phyloP scores from a whole-genome alignment of 2,113 vertebrate species.

The Tenebrosternarchus preto region DNA sequence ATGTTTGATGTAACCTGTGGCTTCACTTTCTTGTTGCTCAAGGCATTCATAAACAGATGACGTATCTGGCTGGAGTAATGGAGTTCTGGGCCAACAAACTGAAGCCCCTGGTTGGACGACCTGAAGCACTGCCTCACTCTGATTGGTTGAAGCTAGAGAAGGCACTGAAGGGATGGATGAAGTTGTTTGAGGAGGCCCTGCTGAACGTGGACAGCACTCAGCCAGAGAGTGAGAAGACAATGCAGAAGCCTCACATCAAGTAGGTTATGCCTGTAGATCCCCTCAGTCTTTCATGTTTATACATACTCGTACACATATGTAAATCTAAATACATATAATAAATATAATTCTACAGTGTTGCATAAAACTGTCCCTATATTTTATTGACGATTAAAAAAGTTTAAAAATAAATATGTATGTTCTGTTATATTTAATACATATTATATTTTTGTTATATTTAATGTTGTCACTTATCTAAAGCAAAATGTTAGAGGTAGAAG shows the following conservation, averaged over 20 bases:
- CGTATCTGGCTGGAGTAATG: conserved; percentile 64
- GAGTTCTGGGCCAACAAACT: conserved; percentile 73
- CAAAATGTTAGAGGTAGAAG: too few species aligned
- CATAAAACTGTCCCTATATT: too few species aligned
- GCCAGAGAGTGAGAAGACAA: conserved; percentile 46
- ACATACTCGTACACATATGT: too few species aligned
- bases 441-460: too few species aligned
- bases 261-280: conserved; percentile 49
- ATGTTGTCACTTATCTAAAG: too few species aligned
- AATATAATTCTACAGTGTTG: too few species aligned
- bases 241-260: conserved; percentile 47
- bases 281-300: too few species aligned
- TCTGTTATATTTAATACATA: too few species aligned
- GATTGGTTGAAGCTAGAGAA: conserved; percentile 70
- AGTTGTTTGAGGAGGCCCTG: conserved; percentile 62
- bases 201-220: conserved; percentile 53
- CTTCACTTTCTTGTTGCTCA: conserved; percentile 38
- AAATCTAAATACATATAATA: too few species aligned
- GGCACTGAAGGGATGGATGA: conserved; percentile 63
- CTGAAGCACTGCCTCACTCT: conserved; percentile 29
- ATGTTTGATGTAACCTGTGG: too few species aligned
- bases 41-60: conserved; percentile 72
- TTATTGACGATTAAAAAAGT: too few species aligned
- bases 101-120: conserved; percentile 26
- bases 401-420: too few species aligned